Base-by-base conservation (phyloP, 2,113 vertebrate species). In the Ancistrus triradiatus region DNA sequence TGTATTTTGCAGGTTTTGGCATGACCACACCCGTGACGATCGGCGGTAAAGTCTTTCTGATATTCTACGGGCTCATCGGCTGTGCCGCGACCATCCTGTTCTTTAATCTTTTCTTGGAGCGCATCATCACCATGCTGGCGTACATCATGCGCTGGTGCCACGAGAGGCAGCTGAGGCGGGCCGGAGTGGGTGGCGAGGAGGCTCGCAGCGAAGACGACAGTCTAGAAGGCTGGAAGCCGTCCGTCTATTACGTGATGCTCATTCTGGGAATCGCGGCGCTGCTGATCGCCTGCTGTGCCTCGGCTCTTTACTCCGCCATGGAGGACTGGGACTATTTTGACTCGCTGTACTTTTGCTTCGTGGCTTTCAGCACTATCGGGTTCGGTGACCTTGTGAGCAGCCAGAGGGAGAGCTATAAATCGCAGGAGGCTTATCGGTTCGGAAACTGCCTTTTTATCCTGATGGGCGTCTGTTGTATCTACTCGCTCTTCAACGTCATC, bases 291-390 rank as follows among this genome's bases (percentile, higher is more conserved):
- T 88, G 86, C 75, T 82, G 87, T 1, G 88, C 87, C 15, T 89
- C 88, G 3, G 83, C 82, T 0, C 78, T 90, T 7, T 90, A 87
- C 75, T 82, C 83, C 48, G 72, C 82, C 59, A 84, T 86, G 82
- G 88, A 90, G 75, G 86, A 85, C 81, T 90, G 88, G 88, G 84
- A 79, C 77, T 90, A 87, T 31, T 74, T 88, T 35, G 87, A 90
- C 58, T 87, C 88, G 2, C 77, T 90, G 0, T 90, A 90, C 71
- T 90, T 90, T 73, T 90, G 88, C 68, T 90, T 90, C 0, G 88
- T 90, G 63, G 86, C 87, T 48, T 90, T 90, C 79, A 90, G 88
- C 80, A 90, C 88, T 66, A 90, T 90, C 28, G 88, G 88, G 44
- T 90, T 90, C 0, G 87, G 88, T 18, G 88, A 90, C 77, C 77